A percentile compares a stretch with the other conserved stretches of the same genome.
These are phyloP conservation scores for Oryzias sinensis DNA, from an alignment of 2,797 vertebrate genomes.

Conservation along the genomic window DNA sequence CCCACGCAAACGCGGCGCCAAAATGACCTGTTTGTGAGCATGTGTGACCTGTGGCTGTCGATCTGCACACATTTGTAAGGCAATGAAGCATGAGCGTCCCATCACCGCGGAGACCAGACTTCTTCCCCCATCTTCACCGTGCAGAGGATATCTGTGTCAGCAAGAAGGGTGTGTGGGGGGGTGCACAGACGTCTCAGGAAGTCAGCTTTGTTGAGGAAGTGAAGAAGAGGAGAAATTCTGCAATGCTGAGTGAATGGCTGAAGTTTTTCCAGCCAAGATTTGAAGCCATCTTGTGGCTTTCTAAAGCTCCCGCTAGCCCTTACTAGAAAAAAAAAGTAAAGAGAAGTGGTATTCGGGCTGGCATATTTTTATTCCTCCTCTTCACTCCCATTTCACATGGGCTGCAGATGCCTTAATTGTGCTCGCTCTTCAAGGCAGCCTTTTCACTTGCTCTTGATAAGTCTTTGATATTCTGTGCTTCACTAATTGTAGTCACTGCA, in stretches of 20 bases:
- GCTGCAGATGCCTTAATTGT: slow-evolving; percentile 77
- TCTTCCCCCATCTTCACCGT: slow-evolving; percentile 35
- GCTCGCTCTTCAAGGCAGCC: slow-evolving; percentile 76
- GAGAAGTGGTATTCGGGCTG: slow-evolving; percentile 55
- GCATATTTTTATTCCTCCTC: slow-evolving; percentile 74
- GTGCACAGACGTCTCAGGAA: neutral
- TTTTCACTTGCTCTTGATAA: slow-evolving; percentile 79
- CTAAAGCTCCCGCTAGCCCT: slow-evolving; percentile 35
- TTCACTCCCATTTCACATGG: slow-evolving; percentile 74
- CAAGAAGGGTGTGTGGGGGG: neutral
- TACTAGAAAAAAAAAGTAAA: slow-evolving; percentile 14
- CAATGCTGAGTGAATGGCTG: slow-evolving; percentile 35
- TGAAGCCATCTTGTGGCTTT: slow-evolving; percentile 55
- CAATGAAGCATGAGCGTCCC: slow-evolving; percentile 65
- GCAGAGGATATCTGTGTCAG: slow-evolving; percentile 7
- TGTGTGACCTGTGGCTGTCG: slow-evolving; percentile 70
- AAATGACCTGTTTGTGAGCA: slow-evolving; percentile 71
- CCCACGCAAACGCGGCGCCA: slow-evolving; percentile 28
- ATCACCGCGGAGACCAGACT: slow-evolving; percentile 57
- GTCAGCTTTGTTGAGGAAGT: slow-evolving; percentile 17
- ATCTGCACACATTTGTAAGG: slow-evolving; percentile 69
- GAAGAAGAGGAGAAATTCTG: slow-evolving; percentile 34
- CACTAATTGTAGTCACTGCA: slow-evolving; percentile 79
- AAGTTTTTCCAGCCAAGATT: slow-evolving; percentile 62
- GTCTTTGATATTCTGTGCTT: slow-evolving; percentile 79